Conservation (phyloP, 2,797 vertebrate species). For the Arnoldichthys spilopterus region DNA sequence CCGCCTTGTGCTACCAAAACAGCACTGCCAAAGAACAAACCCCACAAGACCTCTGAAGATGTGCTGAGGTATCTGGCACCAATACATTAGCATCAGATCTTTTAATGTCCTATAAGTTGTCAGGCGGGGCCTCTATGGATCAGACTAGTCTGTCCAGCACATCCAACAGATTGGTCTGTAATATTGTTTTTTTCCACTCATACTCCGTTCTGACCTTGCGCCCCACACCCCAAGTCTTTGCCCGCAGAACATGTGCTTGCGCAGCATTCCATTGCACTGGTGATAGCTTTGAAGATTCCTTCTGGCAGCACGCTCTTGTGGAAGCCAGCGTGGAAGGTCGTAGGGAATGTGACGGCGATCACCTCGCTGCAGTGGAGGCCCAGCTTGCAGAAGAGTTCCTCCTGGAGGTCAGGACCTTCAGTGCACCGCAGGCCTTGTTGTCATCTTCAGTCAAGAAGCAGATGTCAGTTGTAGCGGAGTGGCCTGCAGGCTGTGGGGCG, state of each 20-base stretch:
- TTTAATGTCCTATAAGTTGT: too few relatives aligned
- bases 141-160: too few relatives aligned
- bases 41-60: too few relatives aligned
- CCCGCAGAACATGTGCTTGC: constrained; percentile 58
- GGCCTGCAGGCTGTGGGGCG: constrained; percentile 70
- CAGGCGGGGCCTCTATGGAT: too few relatives aligned
- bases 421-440: constrained; percentile 64
- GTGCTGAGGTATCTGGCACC: too few relatives aligned
- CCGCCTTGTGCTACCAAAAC: too few relatives aligned
- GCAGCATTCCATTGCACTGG: constrained; percentile 59
- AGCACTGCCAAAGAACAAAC: too few relatives aligned
- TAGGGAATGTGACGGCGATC: constrained; percentile 73
- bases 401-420: constrained; percentile 68
- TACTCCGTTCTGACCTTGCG: constrained; percentile 51
- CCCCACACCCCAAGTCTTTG: constrained; percentile 54
- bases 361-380: neutral
- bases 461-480: constrained; percentile 58
- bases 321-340: constrained; percentile 73
- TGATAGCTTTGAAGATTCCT: constrained; percentile 57
- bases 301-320: constrained; percentile 71
- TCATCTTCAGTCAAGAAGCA: constrained; percentile 75
- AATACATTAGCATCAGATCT: too few relatives aligned
- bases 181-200: neutral
- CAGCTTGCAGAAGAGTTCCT: constrained; percentile 65
- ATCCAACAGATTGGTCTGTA: neutral